These are phyloP conservation scores for Halesus radiatus DNA, from an alignment of 1,140 invertebrate genomes.

Conservation along the genomic window DNA sequence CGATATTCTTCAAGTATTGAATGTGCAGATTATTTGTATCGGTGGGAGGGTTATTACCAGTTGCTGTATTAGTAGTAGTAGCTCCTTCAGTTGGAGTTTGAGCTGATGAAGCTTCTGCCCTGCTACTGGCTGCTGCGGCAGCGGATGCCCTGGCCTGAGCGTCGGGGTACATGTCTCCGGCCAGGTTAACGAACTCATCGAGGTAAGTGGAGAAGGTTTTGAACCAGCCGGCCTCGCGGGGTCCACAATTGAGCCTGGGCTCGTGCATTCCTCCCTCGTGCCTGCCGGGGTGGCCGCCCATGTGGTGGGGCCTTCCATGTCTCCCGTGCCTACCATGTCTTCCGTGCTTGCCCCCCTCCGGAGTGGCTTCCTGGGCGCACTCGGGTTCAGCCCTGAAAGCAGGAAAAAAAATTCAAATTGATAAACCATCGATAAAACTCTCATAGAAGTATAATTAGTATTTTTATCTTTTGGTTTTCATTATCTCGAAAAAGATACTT, in stretches of 20 bases:
- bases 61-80: neutral
- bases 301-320: constrained; percentile 5
- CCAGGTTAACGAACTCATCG: constrained; percentile 68
- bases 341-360: constrained; percentile 53
- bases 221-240: constrained; percentile 61
- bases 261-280: constrained; percentile 56
- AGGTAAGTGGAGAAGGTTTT: constrained; percentile 66
- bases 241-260: constrained; percentile 41
- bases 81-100: neutral
- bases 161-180: constrained; percentile 61
- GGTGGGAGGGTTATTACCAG: neutral
- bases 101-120: neutral
- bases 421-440: too few species aligned
- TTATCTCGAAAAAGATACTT: too few species aligned
- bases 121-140: neutral
- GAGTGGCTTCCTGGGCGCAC: constrained; percentile 13
- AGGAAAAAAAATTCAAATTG: neutral
- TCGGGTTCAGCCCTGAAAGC: constrained; percentile 5
- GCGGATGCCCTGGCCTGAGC: neutral
- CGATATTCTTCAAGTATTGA: constrained; percentile 36
- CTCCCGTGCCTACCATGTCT: constrained; percentile 59
- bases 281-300: constrained; percentile 57
- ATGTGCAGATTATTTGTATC: neutral
- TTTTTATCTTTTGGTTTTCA: too few species aligned
- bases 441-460: too few species aligned